phyloP scores from a whole-genome alignment of 2,888 invertebrate genomes.

The Agrotis ipsilon region DNA sequence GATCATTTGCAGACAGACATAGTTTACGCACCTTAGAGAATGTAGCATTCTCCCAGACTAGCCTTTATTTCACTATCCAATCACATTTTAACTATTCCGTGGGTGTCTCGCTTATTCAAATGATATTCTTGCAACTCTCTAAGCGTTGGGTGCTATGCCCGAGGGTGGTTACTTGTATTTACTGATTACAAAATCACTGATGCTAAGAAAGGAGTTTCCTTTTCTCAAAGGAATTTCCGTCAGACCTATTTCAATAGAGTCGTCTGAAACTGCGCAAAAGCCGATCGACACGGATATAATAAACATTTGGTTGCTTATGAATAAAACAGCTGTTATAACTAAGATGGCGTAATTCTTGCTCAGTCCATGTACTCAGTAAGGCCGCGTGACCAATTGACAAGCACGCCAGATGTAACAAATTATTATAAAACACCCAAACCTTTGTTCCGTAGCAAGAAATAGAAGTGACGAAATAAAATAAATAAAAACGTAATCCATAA shows the following conservation, averaged over 20 bases:
- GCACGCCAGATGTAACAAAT: slow-evolving; percentile 65
- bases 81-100: slow-evolving; percentile 58
- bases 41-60: slow-evolving; percentile 18
- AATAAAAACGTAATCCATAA: neutral
- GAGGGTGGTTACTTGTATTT: slow-evolving; percentile 46
- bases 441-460: slow-evolving; percentile 19
- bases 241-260: slow-evolving; percentile 15
- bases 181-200: slow-evolving; percentile 58
- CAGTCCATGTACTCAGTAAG: slow-evolving; percentile 50
- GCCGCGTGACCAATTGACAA: slow-evolving; percentile 70
- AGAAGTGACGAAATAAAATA: slow-evolving; percentile 17
- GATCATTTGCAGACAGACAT: slow-evolving; percentile 22
- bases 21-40: slow-evolving; percentile 15
- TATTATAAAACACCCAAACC: slow-evolving; percentile 46
- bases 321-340: slow-evolving; percentile 73
- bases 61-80: slow-evolving; percentile 49
- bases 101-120: slow-evolving; percentile 62
- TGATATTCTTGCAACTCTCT: slow-evolving; percentile 60
- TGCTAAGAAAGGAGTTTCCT: slow-evolving; percentile 38
- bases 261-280: slow-evolving; percentile 46
- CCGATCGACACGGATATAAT: slow-evolving; percentile 42
- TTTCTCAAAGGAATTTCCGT: slow-evolving; percentile 25
- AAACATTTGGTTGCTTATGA: slow-evolving; percentile 65
- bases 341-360: slow-evolving; percentile 69
- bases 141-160: slow-evolving; percentile 55